Evolutionary conservation across 2,113 vertebrate species (phyloP).

Genomic region (Epinephelus moara): DNA sequence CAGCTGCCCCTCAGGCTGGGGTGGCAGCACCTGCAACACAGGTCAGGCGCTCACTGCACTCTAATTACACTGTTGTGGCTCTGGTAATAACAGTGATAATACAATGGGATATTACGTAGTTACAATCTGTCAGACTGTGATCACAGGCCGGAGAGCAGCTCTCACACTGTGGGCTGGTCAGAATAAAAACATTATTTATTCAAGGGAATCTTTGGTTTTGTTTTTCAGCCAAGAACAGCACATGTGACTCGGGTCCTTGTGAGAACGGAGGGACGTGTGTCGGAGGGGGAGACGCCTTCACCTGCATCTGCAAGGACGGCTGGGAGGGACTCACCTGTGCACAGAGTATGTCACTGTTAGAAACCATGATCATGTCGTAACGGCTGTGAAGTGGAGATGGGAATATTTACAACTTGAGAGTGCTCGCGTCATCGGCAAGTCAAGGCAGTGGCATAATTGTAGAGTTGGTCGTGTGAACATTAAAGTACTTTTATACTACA

Average conservation of each 20-base stretch:
- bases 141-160: too few species aligned
- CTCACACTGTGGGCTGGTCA: neutral
- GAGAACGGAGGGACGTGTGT: conserved; percentile 95
- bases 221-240: conserved; percentile 90
- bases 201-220: neutral
- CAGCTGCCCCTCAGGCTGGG: conserved; percentile 90
- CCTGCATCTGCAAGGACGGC: conserved; percentile 96
- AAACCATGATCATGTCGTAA: neutral
- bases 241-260: conserved; percentile 92
- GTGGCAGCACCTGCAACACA: conserved; percentile 91
- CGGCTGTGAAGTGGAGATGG: neutral
- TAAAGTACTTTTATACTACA: neutral
- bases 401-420: neutral
- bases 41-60: conserved; percentile 79
- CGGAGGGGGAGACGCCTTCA: conserved; percentile 91
- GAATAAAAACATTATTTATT: neutral
- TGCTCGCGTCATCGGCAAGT: neutral
- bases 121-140: neutral
- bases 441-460: neutral
- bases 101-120: neutral
- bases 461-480: neutral
- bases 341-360: conserved; percentile 86
- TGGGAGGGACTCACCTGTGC: conserved; percentile 95
- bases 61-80: neutral
- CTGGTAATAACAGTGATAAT: neutral